Base-by-base conservation (phyloP, 1,140 invertebrate genomes). In the Drosophila erecta region DNA sequence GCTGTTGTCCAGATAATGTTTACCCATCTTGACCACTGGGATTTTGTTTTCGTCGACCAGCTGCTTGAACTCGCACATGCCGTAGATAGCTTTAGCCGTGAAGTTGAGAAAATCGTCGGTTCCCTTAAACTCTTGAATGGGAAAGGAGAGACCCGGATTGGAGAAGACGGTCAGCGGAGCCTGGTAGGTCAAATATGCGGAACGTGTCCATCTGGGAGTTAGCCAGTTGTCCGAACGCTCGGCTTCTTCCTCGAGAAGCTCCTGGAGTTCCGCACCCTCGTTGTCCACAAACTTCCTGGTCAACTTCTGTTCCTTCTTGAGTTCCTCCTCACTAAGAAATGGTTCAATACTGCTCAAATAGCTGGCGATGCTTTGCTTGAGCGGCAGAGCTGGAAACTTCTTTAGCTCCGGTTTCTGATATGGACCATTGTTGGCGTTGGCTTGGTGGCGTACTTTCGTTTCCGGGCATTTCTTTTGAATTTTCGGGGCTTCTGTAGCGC, bases 1-100 rank as follows among this genome's bases (percentile, higher is more conserved):
- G 46, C 94, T 94, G 96, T 98, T 98, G 90, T 98, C 97, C 49
- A 98, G 91, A 0, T 95, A 94, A 66, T 94, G 94, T 74, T 95
- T 95, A 2, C 96, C 96, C 93, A 96, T 94, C 91, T 94, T 95
- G 85, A 97, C 96, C 57, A 95, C 93, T 15, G 96, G 94, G 30
- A 97, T 94, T 90, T 95, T 93, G 50, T 95, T 93, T 59, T 94
- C 92, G 86, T 96, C 95, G 59, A 97, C 94, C 54, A 95, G 83
- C 14, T 90, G 69, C 91, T 97, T 96, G 81, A 95, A 97, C 55
- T 95, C 93, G 30, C 95, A 92, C 46, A 95, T 94, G 38, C 94
- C 96, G 47, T 94, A 90, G 59, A 97, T 94, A 0, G 96, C 92
- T 89, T 95, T 95, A 2, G 96, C 95, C 14, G 96, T 94, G 93